Evolutionary conservation across 2,888 invertebrate genomes (phyloP), one percentile per base, ranked within the genome.

Genomic region (Mesoligia furuncula): DNA sequence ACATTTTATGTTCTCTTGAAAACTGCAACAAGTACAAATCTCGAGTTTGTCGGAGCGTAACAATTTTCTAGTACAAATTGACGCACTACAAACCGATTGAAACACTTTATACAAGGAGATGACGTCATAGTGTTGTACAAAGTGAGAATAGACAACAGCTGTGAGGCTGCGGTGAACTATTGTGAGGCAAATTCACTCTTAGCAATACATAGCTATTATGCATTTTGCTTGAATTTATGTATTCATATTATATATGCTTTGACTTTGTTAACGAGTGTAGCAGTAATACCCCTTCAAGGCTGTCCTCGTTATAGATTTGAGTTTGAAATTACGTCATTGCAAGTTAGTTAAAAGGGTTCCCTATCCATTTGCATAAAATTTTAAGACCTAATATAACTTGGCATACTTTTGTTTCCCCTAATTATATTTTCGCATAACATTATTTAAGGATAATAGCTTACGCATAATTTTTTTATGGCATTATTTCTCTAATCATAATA

Each of bases 111-210:
- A 79, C 31, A 61, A 70, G 61, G 64, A 24, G 27, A 57, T 82
- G 69, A 80, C 80, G 77, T 85, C 75, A 81, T 73, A 72, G 72
- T 67, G 59, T 51, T 75, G 66, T 74, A 86, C 75, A 76, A 79
- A 62, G 77, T 59, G 70, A 42, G 48, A 70, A 81, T 73, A 73
- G 68, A 75, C 75, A 77, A 82, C 83, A 74, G 79, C 67, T 74
- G 80, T 54, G 57, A 75, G 75, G 80, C 69, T 84, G 81, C 45
- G 75, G 68, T 75, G 36, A 70, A 59, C 68, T 76, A 68, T 82
- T 82, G 74, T 82, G 69, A 65, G 61, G 68, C 39, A n/a, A 39
- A 42, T 73, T 82, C 57, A 48, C 64, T 81, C 61, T 67, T 61
- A 45, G 39, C 39, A 64, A 45, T n/a, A n/a, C n/a, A n/a, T 61